phyloP scores from a whole-genome alignment of 2,888 invertebrate genomes.

The Drosophila leonis region DNA sequence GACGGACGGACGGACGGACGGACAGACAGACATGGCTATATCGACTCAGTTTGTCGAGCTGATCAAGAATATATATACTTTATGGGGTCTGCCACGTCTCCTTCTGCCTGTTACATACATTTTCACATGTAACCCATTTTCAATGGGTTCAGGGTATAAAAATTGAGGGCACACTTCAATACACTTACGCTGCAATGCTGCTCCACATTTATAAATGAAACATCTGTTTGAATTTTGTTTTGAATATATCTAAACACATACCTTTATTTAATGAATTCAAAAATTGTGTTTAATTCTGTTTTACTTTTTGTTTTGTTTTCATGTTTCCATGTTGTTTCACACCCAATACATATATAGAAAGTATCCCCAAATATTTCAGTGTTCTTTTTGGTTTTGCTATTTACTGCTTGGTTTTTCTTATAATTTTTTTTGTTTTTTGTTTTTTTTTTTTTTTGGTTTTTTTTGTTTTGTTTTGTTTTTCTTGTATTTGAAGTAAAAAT shows the following conservation, averaged over 20 bases:
- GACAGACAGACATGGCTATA: no score
- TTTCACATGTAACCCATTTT: no score
- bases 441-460: slow-evolving; percentile 38
- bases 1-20: no score
- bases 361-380: slow-evolving; percentile 62
- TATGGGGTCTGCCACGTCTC: no score
- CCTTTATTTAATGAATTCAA: slow-evolving; percentile 84
- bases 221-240: slow-evolving; percentile 66
- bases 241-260: slow-evolving; percentile 85
- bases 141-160: no score
- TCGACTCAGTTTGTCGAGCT: no score
- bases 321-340: slow-evolving; percentile 51
- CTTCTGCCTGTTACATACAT: no score
- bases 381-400: slow-evolving; percentile 49
- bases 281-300: slow-evolving; percentile 81
- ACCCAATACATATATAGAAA: slow-evolving; percentile 62
- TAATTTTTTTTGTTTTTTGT: slow-evolving; percentile 32
- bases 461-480: slow-evolving; percentile 40
- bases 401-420: slow-evolving; percentile 42
- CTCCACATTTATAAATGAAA: slow-evolving; percentile 25
- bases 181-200: no score
- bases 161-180: not conserved
- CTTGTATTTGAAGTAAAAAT: slow-evolving; percentile 75
- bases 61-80: no score
- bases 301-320: slow-evolving; percentile 63